Evolutionary conservation across 2,888 invertebrate genomes (phyloP).

Genomic region (Acleris cristana): DNA sequence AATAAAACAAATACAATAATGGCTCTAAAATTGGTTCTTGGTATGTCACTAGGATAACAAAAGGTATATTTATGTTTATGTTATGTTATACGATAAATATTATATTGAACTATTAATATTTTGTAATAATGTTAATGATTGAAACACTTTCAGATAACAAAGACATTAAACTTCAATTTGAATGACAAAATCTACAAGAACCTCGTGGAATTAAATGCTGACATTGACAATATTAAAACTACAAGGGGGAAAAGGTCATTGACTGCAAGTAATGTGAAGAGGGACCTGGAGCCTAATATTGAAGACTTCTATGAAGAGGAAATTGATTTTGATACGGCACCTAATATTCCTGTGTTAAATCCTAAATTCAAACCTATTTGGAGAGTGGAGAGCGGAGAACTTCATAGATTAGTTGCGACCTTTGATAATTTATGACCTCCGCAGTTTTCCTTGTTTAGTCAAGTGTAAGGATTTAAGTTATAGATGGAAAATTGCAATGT

Average conservation of each 20-base stretch:
- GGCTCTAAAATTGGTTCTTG: too few species aligned
- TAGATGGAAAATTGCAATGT: too few species aligned
- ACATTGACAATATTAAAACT: slow-evolving; percentile 53
- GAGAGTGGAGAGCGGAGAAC: slow-evolving; percentile 59
- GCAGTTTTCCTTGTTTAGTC: too few species aligned
- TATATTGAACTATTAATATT: background rate
- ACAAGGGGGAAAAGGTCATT: slow-evolving; percentile 54
- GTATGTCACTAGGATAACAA: too few species aligned
- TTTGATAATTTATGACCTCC: slow-evolving; percentile 70
- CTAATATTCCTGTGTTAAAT: slow-evolving; percentile 61
- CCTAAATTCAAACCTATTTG: slow-evolving; percentile 64
- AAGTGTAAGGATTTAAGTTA: too few species aligned
- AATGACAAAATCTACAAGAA: slow-evolving; percentile 77
- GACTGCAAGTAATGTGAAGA: slow-evolving; percentile 51
- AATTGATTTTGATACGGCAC: slow-evolving; percentile 61
- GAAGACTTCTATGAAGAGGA: slow-evolving; percentile 74
- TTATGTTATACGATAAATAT: background rate
- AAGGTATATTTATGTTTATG: slow-evolving; percentile 1
- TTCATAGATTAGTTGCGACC: slow-evolving; percentile 65
- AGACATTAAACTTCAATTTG: slow-evolving; percentile 74
- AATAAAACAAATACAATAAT: too few species aligned
- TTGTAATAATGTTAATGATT: background rate
- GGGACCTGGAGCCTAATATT: slow-evolving; percentile 74
- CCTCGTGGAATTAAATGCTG: slow-evolving; percentile 74
- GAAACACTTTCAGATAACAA: slow-evolving; percentile 66